Base-by-base conservation (phyloP, 2,888 invertebrate genomes). In the Andrena trimmerana region DNA sequence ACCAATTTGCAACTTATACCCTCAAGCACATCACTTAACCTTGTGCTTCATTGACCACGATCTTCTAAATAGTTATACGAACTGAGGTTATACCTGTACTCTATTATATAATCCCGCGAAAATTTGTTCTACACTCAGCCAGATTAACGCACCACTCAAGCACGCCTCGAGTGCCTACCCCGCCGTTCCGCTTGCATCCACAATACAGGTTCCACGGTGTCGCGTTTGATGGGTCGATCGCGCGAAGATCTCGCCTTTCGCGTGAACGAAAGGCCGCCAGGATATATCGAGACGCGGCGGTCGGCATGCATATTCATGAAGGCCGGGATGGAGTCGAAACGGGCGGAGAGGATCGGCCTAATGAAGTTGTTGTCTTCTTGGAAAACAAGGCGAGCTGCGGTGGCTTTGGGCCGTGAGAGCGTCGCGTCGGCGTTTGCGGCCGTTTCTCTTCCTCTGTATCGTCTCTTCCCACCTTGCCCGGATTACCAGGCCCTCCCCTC, bases 321-420 rank as follows among this genome's bases (percentile, higher is more conserved):
- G 83, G 67, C 73, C 42, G 79, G 78, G 85, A 90, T 86, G 80
- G 89, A 91, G 91, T 88, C 85, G 91, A 91, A 91, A 91, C 91
- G 86, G 91, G 91, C 87, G 90, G 89, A 90, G 90, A 90, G 91
- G 90, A 90, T 89, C 89, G 88, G 91, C 90, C 92, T 93, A 93
- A 93, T 93, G 93, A 93, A 93, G 93, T 93, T 93, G 92, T 92
- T 92, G 93, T 92, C 93, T 93, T 91, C 92, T 90, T 91, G 91
- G 91, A 89, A 92, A 92, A 92, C 92, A 91, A 91, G 90, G 86
- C 88, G 87, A 88, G 88, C 79, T 86, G 86, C 78, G 88, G 89
- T 86, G 88, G 91, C 89, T 90, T 91, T 90, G 89, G 90, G 83
- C 71, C 69, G 88, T 86, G 54, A 57, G 57, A 57, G 57, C 20